Base-by-base conservation (phyloP, 2,888 invertebrate species). In the Spodoptera littoralis region DNA sequence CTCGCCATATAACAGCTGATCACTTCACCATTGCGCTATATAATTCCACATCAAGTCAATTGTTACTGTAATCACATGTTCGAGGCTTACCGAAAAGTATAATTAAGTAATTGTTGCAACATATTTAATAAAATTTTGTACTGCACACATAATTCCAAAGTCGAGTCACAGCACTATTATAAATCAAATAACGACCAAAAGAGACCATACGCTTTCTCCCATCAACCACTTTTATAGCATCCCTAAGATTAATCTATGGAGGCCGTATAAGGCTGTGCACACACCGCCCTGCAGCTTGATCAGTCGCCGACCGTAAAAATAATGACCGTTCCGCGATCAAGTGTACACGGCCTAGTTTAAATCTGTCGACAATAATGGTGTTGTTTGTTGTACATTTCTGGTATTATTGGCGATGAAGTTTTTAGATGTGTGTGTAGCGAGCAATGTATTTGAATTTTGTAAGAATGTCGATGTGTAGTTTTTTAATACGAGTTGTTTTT, bases 301-400 rank as follows among this genome's bases (percentile, higher is more conserved):
- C 91, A 91, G 88, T 85, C 85, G 88, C 80, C 88, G 86, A 92
- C 89, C 93, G 93, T 92, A 90, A 93, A 93, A 93, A 93, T 93
- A 93, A 93, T 93, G 91, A 90, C 77, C 86, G 82, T 75, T 73
- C 77, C 84, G 81, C 85, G 82, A 74, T 76, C 69, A 55, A 54
- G 63, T 58, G 51, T 50, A 42, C 69, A 27, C 36, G 13, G 47
- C 51, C 51, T 48, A 60, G 56, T 64, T 74, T 57, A 57, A 64
- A 75, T 53, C 54, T 74, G 48, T 54, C 41, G 69, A n/a, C 49
- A 30, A 57, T 53, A 65, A 64, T 53, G 18, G 47, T 12, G 41
- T 76, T 76, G 68, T 64, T 72, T 64, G 52, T 36, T 36, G 43
- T 60, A 36, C 45, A 60, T 58, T 62, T 46, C 48, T 36, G 13